phyloP scores from a whole-genome alignment of 2,888 invertebrate species.

The Zeuzera pyrina region DNA sequence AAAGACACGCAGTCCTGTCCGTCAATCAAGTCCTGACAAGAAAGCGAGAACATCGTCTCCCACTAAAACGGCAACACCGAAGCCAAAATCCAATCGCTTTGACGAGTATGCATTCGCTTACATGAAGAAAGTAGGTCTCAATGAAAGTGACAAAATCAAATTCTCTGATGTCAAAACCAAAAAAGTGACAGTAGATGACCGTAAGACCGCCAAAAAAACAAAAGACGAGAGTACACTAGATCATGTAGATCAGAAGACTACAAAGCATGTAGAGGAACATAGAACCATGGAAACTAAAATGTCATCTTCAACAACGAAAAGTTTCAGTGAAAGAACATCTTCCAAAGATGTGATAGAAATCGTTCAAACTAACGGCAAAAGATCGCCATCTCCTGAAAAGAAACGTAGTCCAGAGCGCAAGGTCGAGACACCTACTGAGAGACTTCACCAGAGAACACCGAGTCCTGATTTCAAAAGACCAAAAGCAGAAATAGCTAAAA shows the following conservation, averaged over 20 bases:
- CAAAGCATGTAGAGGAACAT: slow-evolving; percentile 18
- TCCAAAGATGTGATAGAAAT: slow-evolving; percentile 46
- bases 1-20: slow-evolving; percentile 36
- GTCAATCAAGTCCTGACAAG: slow-evolving; percentile 55
- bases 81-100: slow-evolving; percentile 52
- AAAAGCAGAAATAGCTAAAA: slow-evolving; percentile 32
- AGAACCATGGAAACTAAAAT: slow-evolving; percentile 24
- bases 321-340: slow-evolving; percentile 35
- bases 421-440: slow-evolving; percentile 20
- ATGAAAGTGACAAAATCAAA: slow-evolving; percentile 42
- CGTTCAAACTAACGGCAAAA: slow-evolving; percentile 38
- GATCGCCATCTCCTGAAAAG: slow-evolving; percentile 47
- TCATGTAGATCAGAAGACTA: slow-evolving; percentile 26
- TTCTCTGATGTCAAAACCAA: slow-evolving; percentile 32
- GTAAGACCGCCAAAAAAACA: no score
- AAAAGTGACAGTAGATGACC: slow-evolving; percentile 8
- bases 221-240: slow-evolving; percentile 24
- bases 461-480: slow-evolving; percentile 40
- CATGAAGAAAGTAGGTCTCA: slow-evolving; percentile 61
- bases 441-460: slow-evolving; percentile 35
- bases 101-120: slow-evolving; percentile 64
- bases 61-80: slow-evolving; percentile 34
- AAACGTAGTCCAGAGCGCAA: slow-evolving; percentile 26
- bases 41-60: slow-evolving; percentile 49
- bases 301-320: slow-evolving; percentile 26